Evolutionary conservation across 2,888 invertebrate species (phyloP), one percentile per base, ranked within the genome.

Genomic region (Alviniconcha strummeri): DNA sequence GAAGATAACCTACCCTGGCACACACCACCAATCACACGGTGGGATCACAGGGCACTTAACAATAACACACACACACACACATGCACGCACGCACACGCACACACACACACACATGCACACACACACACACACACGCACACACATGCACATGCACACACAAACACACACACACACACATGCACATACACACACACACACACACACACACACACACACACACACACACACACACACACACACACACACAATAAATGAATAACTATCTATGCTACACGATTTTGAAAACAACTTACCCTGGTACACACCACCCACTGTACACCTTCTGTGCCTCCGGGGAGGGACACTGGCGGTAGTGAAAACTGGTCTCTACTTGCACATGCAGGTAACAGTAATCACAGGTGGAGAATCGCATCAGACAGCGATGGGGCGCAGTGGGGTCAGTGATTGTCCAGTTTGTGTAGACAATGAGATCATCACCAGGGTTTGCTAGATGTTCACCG

Each of bases 331-430:
- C 52, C 4, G 55, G 36, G 52, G 54, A 67, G n/a, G 64, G 52
- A 56, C 83, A 83, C 4, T 11, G 36, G 9, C 36, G 57, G 19
- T 60, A 84, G 1, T 54, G 4, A 54, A 82, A 84, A 19, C 60
- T 19, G 78, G 17, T 78, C 55, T 80, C 6, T n/a, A 72, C n/a
- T n/a, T 75, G 76, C 2, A 84, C 82, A 11, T 64, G 80, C n/a
- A 84, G 75, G 11, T 74, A 72, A 64, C 84, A 84, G n/a, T 52
- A 69, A n/a, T 55, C 15, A 64, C 84, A 84, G 9, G 84, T 83
- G 17, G 84, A 82, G 67, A 84, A 84, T 11, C 76, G 71, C 84
- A 84, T 84, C 36, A 84, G 75, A 80, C 84, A 84, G 55, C 55
- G 69, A 9, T 64, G 79, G 9, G 13, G 11, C 6, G 9, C 60